Evolutionary conservation across 2,797 vertebrate genomes (phyloP), one percentile per base, ranked within the genome.

Genomic region (Oreonectes daqikongensis): DNA sequence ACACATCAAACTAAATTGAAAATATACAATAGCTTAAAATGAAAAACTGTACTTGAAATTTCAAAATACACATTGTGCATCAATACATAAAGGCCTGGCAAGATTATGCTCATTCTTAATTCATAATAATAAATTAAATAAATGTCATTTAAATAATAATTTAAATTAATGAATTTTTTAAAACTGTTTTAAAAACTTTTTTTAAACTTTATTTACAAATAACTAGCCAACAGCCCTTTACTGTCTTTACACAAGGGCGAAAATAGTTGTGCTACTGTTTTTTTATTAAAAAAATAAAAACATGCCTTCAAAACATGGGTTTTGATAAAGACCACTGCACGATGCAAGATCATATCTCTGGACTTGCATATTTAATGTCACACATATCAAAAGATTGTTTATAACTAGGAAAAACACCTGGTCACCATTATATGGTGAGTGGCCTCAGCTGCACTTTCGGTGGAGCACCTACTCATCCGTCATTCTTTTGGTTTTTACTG

Each of bases 141-240:
- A 50, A 69, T 20, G 15, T 69, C 1, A 30, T 24, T 75, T 40
- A 40, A 40, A 12, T 42, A 11, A 48, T 38, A 28, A 52, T 48
- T 69, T 53, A 11, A 64, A 26, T 44, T 50, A 60, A 69, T 50
- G 5, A n/a, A n/a, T n/a, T n/a, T n/a, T n/a, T n/a, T n/a, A n/a
- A n/a, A n/a, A n/a, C n/a, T 12, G 9, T 17, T 0, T 10, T 61
- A 1, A 10, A 38, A 76, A 26, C 5, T 48, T 8, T 59, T 26
- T 68, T 76, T 69, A 38, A 76, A 26, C 5, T 48, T 8, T 59
- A 38, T 68, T 76, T 69, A 68, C 64, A 75, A 67, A 30, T n/a
- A 35, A 0, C 24, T n/a, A 68, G 17, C 52, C 26, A 68, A 59
- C n/a, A 46, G 28, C 52, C 22, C 38, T 18, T 3, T 32, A 5